These are phyloP conservation scores for Chlorops oryzae DNA, from an alignment of 1,140 invertebrate species.

Conservation along the genomic window DNA sequence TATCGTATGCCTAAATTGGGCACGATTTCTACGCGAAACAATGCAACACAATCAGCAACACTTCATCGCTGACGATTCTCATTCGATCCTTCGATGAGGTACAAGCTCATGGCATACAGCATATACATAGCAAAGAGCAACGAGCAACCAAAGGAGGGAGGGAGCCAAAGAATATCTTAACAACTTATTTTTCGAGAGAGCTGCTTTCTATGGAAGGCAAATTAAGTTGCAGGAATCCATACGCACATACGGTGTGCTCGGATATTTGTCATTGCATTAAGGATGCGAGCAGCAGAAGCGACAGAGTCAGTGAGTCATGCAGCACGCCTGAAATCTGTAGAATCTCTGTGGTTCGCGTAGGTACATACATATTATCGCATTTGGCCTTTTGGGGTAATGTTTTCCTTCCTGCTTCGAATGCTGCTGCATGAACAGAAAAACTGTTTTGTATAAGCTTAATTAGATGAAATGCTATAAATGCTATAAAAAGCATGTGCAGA, in stretches of 20 bases:
- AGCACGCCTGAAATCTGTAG: background rate
- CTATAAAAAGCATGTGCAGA: slow-evolving; percentile 24
- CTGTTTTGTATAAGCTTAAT: slow-evolving; percentile 34
- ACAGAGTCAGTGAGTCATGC: background rate
- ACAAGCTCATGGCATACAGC: background rate
- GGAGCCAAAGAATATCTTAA: slow-evolving; percentile 3
- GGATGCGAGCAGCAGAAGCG: background rate
- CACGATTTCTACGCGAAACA: slow-evolving; percentile 38
- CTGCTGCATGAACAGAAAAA: slow-evolving; percentile 12
- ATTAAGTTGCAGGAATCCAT: slow-evolving; percentile 4
- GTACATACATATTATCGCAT: too few species aligned
- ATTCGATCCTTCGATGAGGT: background rate
- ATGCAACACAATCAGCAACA: slow-evolving; percentile 46
- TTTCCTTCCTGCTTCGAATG: too few species aligned
- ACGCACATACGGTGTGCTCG: slow-evolving; percentile 8
- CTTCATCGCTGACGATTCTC: slow-evolving; percentile 32
- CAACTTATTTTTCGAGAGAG: background rate
- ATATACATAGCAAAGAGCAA: slow-evolving; percentile 7
- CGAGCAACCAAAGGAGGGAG: too few species aligned
- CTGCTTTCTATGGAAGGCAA: slow-evolving; percentile 7
- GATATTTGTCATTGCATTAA: slow-evolving; percentile 11
- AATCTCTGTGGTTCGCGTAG: too few species aligned
- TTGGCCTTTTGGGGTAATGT: too few species aligned
- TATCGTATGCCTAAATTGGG: too few species aligned
- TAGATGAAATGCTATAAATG: slow-evolving; percentile 43